Conservation (phyloP, 2,113 vertebrate genomes). For the Campylomormyrus tamandua region DNA sequence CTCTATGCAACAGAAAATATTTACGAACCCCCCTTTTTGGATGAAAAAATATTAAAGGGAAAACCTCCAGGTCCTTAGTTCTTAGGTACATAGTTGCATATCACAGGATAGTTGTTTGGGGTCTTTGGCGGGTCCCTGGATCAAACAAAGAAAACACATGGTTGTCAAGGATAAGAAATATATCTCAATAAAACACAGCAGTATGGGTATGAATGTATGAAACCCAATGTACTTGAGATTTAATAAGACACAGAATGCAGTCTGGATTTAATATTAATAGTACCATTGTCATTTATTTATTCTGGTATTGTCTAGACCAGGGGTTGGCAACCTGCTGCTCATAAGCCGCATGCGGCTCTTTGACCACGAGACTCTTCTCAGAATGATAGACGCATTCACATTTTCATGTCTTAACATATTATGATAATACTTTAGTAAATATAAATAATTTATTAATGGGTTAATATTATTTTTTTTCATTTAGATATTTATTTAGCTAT, state of each 20-base stretch:
- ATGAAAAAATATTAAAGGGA: background rate
- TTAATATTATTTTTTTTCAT: no score
- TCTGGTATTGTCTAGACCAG: background rate
- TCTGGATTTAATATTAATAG: background rate
- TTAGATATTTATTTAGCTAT: no score
- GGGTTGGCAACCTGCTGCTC: no score
- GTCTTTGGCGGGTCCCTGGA: background rate
- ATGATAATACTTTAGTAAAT: no score
- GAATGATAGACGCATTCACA: no score
- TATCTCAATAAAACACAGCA: background rate
- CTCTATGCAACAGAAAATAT: background rate
- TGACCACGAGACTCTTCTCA: no score
- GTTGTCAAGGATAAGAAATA: background rate
- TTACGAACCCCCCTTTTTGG: background rate
- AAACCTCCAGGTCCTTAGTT: background rate
- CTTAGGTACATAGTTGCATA: background rate
- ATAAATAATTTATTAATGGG: no score
- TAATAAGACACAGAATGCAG: background rate
- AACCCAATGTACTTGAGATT: background rate
- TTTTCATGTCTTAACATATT: no score
- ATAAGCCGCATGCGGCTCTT: no score
- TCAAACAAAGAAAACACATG: background rate
- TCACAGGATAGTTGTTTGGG: background rate
- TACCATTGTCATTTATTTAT: background rate
- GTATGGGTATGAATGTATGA: background rate